These are phyloP conservation scores for Hemiscyllium ocellatum DNA, from an alignment of 2,113 vertebrate species.

Conservation along the genomic window DNA sequence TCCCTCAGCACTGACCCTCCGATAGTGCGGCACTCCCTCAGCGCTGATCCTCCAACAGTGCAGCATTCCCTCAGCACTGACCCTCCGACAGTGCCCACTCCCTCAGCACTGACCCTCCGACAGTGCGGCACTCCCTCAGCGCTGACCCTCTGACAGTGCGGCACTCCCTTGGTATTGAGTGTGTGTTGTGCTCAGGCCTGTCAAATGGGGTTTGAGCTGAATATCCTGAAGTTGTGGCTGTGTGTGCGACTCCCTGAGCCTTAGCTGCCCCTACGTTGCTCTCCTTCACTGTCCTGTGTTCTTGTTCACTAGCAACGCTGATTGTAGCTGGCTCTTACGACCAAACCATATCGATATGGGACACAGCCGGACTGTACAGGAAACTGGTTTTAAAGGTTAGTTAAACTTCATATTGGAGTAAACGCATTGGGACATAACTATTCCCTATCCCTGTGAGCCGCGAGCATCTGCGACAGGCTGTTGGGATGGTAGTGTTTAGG, in stretches of 20 bases:
- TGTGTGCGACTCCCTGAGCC: not conserved
- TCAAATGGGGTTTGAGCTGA: not conserved
- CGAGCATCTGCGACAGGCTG: too few species aligned
- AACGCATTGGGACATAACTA: not conserved
- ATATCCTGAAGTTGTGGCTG: not conserved
- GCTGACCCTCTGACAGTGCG: too few species aligned
- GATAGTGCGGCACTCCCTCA: too few species aligned
- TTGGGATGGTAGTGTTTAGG: too few species aligned
- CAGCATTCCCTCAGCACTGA: not conserved
- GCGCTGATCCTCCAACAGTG: too few species aligned
- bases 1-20: too few species aligned
- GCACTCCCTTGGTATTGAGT: not conserved
- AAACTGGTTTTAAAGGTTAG: constrained; percentile 61
- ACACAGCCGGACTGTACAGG: constrained; percentile 51
- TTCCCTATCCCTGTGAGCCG: not conserved
- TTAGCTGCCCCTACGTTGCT: not conserved
- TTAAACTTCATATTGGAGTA: not conserved
- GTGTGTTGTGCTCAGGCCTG: not conserved
- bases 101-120: not conserved
- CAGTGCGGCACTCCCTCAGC: not conserved
- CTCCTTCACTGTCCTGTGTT: not conserved
- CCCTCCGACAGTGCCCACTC: too few species aligned
- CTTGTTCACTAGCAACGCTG: constrained; percentile 49
- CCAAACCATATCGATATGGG: constrained; percentile 59
- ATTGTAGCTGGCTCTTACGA: constrained; percentile 65